Base-by-base conservation (phyloP, 2,113 vertebrate genomes). In the Noturus placidus region DNA sequence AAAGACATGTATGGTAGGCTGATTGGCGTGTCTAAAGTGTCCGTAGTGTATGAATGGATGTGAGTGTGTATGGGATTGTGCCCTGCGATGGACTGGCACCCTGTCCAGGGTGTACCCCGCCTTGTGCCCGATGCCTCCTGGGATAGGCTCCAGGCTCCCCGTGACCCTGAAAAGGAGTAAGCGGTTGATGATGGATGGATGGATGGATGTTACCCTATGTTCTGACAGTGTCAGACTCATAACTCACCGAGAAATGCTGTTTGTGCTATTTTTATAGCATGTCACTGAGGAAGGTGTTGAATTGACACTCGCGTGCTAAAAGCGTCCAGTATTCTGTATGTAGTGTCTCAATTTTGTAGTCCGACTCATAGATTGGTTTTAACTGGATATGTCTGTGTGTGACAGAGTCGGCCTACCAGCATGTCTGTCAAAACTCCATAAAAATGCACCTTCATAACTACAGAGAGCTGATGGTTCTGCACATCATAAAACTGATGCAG, bases 241-340 rank as follows among this genome's bases (percentile, higher is more conserved):
- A 78, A 59, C 84, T 46, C 83, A 85, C 54, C 27, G 22, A 33
- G 3, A 52, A 84, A 82, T 76, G 22, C 35, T 3, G 3, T 69
- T 52, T 11, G 33, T 27, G 83, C 67, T 74, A 74, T 85, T 57
- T 85, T 72, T 85, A 57, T 50, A 50, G 46, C 10, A 50, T 57
- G 30, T 57, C 13, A 27, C n/a, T 79, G 3, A 67, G 19, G 46
- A 65, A 65, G 46, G 42, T 22, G 13, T 86, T 59, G 70, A 88
- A 38, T 69, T 85, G 56, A 82, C 76, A 74, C 85, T 35, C n/a
- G 11, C 33, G 33, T 65, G 35, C 35, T 50, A 74, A 35, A 84
- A 54, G n/a, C 65, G 6, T n/a, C 57, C 30, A 4, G 14, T 78
- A 17, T 56, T 57, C n/a, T 52, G 25, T 5, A 42, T 52, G 57